Evolutionary conservation across 2,888 invertebrate genomes (phyloP).

Genomic region (Tridacna gigas): DNA sequence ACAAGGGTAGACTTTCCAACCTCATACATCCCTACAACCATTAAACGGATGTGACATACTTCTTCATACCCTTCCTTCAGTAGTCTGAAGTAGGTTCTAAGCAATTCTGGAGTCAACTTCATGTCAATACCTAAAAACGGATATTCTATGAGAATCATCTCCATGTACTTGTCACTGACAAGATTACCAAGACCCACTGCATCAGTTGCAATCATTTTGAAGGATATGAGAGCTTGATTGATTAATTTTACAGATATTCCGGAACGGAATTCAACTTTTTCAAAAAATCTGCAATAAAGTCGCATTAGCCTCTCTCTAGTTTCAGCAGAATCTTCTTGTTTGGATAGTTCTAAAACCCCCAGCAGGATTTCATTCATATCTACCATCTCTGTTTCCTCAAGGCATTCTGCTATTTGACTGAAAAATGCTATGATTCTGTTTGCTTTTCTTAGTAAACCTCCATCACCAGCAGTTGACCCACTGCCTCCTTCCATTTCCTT

Average conservation of each 20-base stretch:
- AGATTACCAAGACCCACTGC: neutral
- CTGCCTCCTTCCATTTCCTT: neutral
- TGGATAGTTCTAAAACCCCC: neutral
- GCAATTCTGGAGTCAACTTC: slow-evolving; percentile 23
- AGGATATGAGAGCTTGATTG: neutral
- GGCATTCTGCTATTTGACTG: neutral
- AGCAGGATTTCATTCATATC: neutral
- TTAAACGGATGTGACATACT: slow-evolving; percentile 40
- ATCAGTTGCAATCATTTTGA: neutral
- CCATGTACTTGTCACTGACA: neutral
- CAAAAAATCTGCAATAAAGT: neutral
- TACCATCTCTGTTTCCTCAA: neutral
- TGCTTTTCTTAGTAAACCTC: neutral
- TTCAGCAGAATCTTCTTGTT: neutral
- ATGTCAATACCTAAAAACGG: neutral
- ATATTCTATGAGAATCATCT: neutral
- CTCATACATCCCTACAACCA: slow-evolving; percentile 59
- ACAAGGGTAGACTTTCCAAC: slow-evolving; percentile 59
- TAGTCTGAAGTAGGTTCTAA: slow-evolving; percentile 29
- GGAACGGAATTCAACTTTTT: neutral
- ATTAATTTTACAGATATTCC: slow-evolving; percentile 2
- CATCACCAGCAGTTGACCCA: neutral
- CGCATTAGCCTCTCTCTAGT: neutral
- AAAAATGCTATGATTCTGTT: neutral
- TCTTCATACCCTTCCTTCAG: slow-evolving; percentile 32